Evolutionary conservation across 2,888 invertebrate genomes (phyloP).

Genomic region (Tenthredo notha): DNA sequence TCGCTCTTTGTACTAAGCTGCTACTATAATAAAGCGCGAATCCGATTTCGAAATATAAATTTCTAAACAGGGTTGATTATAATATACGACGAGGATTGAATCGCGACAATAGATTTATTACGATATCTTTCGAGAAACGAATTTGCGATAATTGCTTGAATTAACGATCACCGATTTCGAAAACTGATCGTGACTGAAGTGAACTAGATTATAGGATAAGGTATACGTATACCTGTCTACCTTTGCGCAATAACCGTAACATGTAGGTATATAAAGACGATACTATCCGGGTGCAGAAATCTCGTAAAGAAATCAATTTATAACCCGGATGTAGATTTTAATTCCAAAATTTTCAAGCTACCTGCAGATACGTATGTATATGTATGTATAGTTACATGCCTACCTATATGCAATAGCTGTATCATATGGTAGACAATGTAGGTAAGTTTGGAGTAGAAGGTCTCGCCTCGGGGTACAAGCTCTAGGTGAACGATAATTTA

Average conservation of each 20-base stretch:
- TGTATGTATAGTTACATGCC: background rate
- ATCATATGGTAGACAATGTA: slow-evolving; percentile 3
- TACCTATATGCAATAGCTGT: background rate
- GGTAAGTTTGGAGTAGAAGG: background rate
- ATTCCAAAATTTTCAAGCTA: background rate
- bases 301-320: slow-evolving; percentile 16
- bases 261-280: background rate
- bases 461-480: slow-evolving; percentile 6
- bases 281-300: slow-evolving; percentile 16
- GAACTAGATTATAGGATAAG: slow-evolving; percentile 29
- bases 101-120: slow-evolving; percentile 28
- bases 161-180: background rate
- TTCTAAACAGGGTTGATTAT: background rate
- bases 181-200: slow-evolving; percentile 20
- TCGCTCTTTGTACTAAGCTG: background rate
- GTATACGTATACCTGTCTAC: background rate
- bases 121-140: background rate
- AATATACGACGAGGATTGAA: background rate
- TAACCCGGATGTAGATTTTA: slow-evolving; percentile 22
- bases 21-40: background rate
- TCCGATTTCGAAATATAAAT: background rate
- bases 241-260: slow-evolving; percentile 15
- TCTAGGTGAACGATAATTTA: slow-evolving; percentile 6
- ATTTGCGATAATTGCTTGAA: slow-evolving; percentile 6
- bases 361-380: background rate